phyloP scores from a whole-genome alignment of 2,797 vertebrate genomes.

The Rhabdophis nuchalis region DNA sequence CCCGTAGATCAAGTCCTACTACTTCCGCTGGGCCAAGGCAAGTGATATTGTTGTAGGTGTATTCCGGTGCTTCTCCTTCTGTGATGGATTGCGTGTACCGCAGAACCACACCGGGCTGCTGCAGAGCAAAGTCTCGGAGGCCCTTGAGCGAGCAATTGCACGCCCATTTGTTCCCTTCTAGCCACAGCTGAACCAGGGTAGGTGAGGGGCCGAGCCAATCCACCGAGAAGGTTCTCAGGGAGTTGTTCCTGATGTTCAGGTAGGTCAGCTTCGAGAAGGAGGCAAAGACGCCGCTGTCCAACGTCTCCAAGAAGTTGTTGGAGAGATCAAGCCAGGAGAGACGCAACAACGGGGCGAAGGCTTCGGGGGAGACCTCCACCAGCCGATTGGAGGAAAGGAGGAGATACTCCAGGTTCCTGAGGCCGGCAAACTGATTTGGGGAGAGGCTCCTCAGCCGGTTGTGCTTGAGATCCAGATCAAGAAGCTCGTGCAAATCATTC shows the following conservation, averaged over 20 bases:
- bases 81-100: conserved; percentile 80
- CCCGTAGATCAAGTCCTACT: conserved; percentile 83
- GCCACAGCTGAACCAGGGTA: conserved; percentile 84
- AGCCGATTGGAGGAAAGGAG: conserved; percentile 86
- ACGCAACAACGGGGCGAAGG: conserved; percentile 70
- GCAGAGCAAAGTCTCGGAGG: conserved; percentile 80
- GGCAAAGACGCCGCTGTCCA: conserved; percentile 72
- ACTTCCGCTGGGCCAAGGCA: conserved; percentile 77
- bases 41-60: conserved; percentile 92
- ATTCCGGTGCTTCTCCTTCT: conserved; percentile 80
- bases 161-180: conserved; percentile 89
- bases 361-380: conserved; percentile 66
- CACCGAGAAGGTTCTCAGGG: conserved; percentile 70
- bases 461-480: conserved; percentile 85
- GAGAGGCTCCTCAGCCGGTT: conserved; percentile 82
- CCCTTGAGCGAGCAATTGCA: conserved; percentile 82
- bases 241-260: conserved; percentile 84
- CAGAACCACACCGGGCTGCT: conserved; percentile 76
- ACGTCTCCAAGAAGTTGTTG: conserved; percentile 71
- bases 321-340: conserved; percentile 82
- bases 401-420: conserved; percentile 88
- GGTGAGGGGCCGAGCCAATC: conserved; percentile 67
- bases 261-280: conserved; percentile 80
- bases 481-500: conserved; percentile 77
- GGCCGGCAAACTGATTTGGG: conserved; percentile 75